phyloP scores from a whole-genome alignment of 2,113 vertebrate species.

The Euleptes europaea region DNA sequence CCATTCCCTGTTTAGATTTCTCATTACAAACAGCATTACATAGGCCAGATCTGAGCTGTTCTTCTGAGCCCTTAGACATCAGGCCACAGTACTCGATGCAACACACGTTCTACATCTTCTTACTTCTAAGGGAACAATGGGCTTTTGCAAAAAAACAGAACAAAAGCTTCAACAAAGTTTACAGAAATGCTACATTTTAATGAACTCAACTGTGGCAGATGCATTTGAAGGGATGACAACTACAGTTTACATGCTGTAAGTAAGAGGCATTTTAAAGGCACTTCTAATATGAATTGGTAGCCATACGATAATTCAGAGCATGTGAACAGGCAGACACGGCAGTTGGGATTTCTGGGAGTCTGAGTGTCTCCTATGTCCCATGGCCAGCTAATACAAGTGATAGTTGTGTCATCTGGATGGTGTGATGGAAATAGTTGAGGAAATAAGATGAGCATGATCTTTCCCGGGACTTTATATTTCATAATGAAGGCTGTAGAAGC shows the following conservation, averaged over 20 bases:
- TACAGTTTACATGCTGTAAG: not conserved
- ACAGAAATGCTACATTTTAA: slow-evolving; percentile 28
- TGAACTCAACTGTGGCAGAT: slow-evolving; percentile 21
- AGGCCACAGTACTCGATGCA: slow-evolving; percentile 62
- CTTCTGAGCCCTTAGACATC: slow-evolving; percentile 65
- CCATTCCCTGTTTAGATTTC: slow-evolving; percentile 97
- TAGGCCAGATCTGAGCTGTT: slow-evolving; percentile 77
- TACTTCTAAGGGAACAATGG: slow-evolving; percentile 24
- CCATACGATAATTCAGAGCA: not conserved
- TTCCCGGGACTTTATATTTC: not conserved
- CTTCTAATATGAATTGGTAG: not conserved
- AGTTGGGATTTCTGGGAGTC: not conserved
- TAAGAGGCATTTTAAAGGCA: not conserved
- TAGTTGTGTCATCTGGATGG: not conserved
- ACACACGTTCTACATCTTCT: not conserved
- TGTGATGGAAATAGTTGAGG: not conserved
- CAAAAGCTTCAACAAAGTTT: slow-evolving; percentile 45
- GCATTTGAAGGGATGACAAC: no score
- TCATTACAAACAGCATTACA: slow-evolving; percentile 95
- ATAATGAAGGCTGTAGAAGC: not conserved
- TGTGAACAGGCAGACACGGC: not conserved
- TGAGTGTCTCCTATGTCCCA: not conserved
- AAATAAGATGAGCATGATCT: not conserved
- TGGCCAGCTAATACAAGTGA: not conserved
- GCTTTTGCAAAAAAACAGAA: slow-evolving; percentile 51